These are phyloP conservation scores for Holotrichia oblita DNA, from an alignment of 1,140 invertebrate species.

Conservation along the genomic window DNA sequence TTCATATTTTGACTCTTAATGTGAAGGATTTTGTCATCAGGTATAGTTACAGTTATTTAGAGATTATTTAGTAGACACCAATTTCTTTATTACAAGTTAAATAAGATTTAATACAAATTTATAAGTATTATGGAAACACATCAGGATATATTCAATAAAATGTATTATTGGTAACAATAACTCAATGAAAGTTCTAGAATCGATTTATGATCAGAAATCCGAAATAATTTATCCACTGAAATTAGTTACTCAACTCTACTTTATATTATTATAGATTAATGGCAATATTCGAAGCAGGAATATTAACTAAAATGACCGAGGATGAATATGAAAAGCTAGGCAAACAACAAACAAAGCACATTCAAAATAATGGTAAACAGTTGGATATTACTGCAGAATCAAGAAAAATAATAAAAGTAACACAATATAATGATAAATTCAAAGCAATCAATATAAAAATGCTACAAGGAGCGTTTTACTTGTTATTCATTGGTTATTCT, in stretches of 20 bases:
- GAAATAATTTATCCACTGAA: no score
- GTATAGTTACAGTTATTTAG: no score
- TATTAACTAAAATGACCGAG: constrained; percentile 74
- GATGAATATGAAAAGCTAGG: constrained; percentile 74
- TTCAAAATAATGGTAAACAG: constrained; percentile 38
- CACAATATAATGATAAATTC: constrained; percentile 60
- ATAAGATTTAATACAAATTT: no score
- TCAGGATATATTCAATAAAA: no score
- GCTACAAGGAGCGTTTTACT: constrained; percentile 73
- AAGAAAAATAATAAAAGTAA: constrained; percentile 53
- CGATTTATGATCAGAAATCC: no score
- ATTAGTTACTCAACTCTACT: neutral
- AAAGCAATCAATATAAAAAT: constrained; percentile 71
- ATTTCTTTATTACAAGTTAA: no score
- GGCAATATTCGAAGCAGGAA: constrained; percentile 75
- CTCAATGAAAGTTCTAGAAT: no score
- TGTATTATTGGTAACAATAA: no score
- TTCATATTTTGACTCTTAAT: no score
- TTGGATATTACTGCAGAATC: constrained; percentile 43
- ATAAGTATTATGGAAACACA: neutral
- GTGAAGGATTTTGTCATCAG: no score
- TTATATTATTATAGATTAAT: constrained; percentile 66
- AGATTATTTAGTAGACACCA: no score
- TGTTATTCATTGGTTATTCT: constrained; percentile 68
- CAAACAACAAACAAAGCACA: constrained; percentile 62